Percentiles rank a stretch among this genome's conserved stretches.
phyloP scores from a whole-genome alignment of 2,113 vertebrate genomes.

The Sporophila hypoxantha region DNA sequence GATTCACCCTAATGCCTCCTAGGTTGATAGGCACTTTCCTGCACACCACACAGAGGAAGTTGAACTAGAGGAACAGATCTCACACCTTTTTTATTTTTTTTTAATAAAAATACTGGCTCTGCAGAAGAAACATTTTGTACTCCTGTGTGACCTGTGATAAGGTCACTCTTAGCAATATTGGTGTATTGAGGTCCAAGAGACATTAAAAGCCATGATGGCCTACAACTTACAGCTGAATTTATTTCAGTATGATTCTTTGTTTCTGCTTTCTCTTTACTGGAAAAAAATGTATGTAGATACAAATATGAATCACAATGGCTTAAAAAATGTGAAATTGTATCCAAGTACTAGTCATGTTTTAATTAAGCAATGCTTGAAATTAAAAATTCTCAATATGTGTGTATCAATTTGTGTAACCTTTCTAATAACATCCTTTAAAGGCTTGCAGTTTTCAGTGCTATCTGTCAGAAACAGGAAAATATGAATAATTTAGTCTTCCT shows the following conservation, averaged over 20 bases:
- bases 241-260: background rate
- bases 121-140: background rate
- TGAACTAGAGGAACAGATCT: background rate
- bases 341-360: background rate
- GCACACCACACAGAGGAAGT: background rate
- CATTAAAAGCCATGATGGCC: background rate
- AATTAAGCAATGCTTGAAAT: background rate
- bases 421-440: background rate
- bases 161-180: background rate
- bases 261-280: background rate
- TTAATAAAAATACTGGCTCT: background rate
- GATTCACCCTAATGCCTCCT: background rate
- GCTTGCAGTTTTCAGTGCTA: background rate
- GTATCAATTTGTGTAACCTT: background rate
- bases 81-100: background rate
- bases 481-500: background rate
- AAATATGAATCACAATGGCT: background rate
- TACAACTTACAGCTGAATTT: background rate
- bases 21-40: background rate
- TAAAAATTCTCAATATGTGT: background rate
- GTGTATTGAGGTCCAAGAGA: fast-evolving
- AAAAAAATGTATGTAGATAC: background rate
- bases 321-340: background rate
- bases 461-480: background rate
- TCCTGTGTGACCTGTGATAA: background rate